A percentile compares a stretch with the other conserved stretches of the same genome.
Evolutionary conservation across 1,140 invertebrate genomes (phyloP).

Genomic region (Drosophila ercepeae): DNA sequence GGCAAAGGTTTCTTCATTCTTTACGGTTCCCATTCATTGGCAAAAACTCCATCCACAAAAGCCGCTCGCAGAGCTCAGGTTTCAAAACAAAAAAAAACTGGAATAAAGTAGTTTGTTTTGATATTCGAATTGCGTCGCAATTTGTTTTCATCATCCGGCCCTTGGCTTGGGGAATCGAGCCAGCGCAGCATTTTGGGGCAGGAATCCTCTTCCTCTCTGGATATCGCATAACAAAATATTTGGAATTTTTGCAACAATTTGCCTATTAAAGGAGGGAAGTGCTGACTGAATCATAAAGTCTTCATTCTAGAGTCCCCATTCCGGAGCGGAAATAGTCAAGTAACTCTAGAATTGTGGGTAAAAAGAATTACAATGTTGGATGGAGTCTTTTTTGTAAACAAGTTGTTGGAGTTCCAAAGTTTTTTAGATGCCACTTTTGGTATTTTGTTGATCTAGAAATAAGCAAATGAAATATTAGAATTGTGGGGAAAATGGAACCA

Average conservation of each 20-base stretch:
- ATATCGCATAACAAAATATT: conserved; percentile 50
- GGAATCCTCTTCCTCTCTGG: conserved; percentile 28
- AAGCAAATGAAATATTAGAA: conserved; percentile 37
- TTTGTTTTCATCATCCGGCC: conserved; percentile 15
- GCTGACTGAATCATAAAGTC: conserved; percentile 40
- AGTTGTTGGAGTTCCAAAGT: not conserved
- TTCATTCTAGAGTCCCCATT: conserved; percentile 3
- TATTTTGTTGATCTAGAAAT: not conserved
- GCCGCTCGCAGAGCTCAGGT: conserved; percentile 42
- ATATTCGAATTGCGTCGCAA: conserved; percentile 56
- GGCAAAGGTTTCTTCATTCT: conserved; percentile 19
- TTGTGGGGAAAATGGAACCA: conserved; percentile 69
- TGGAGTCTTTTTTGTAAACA: not conserved
- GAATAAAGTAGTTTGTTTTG: conserved; percentile 63
- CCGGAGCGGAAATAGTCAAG: conserved; percentile 42
- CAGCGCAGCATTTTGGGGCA: conserved; percentile 51
- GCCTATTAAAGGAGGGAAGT: not conserved
- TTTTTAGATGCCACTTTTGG: not conserved
- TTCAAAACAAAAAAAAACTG: conserved; percentile 70
- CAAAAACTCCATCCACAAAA: conserved; percentile 15
- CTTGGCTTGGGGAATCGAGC: conserved; percentile 33
- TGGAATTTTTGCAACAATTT: conserved; percentile 48
- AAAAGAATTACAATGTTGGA: conserved; percentile 5
- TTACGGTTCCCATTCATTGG: conserved; percentile 34
- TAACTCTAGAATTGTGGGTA: conserved; percentile 63